These are phyloP conservation scores for Fregata magnificens DNA, from an alignment of 2,113 vertebrate genomes.

Conservation along the genomic window DNA sequence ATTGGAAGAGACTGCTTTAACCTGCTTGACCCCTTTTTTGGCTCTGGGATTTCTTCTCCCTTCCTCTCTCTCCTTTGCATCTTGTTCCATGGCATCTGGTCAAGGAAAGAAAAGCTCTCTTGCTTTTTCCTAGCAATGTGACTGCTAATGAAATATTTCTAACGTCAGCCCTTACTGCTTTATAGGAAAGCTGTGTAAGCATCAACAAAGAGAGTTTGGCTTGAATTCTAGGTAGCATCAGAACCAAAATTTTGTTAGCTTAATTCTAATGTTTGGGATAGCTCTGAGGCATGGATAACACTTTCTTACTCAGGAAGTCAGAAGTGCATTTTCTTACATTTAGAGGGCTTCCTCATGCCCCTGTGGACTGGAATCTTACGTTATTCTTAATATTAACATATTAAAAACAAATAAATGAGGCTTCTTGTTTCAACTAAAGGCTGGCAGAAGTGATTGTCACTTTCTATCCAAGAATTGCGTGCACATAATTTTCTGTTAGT, in stretches of 20 bases:
- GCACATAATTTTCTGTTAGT: not conserved
- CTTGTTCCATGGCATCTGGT: not conserved
- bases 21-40: not conserved
- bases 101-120: not conserved
- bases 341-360: not conserved
- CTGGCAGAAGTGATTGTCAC: not conserved
- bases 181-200: not conserved
- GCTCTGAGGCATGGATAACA: not conserved
- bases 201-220: not conserved
- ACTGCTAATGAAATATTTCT: not conserved
- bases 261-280: not conserved
- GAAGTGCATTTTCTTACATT: not conserved
- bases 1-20: not conserved
- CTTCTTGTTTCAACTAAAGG: not conserved
- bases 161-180: not conserved
- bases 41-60: not conserved
- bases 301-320: not conserved
- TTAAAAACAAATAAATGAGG: not conserved
- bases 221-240: not conserved
- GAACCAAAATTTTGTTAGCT: not conserved
- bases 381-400: not conserved
- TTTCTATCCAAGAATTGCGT: not conserved
- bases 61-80: not conserved
- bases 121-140: not conserved
- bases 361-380: not conserved